Evolutionary conservation across 92 coral and sea anemone species (phyloP), one percentile per base, ranked within the genome.

Genomic region (Meandrina meandrites): DNA sequence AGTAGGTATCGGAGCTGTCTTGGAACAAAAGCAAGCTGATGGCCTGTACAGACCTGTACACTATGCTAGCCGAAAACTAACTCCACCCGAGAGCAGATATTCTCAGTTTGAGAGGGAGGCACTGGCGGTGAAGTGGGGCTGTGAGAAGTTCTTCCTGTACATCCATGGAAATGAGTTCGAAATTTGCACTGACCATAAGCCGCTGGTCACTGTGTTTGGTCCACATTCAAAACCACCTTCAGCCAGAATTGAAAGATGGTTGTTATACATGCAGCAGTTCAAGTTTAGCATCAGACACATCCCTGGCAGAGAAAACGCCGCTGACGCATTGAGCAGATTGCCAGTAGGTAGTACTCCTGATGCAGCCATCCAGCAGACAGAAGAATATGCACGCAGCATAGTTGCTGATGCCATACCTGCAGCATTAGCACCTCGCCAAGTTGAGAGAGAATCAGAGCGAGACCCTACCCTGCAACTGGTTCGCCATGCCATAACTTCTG

Each of bases 51-150:
- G 91, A 71, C 95, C 95, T 51, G 80, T 94, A 35, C 89, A 92
- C 77, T 92, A 92, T 82, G 98, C 98, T 31, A 94, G 98, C 77
- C 90, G 93, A 27, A 94, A 88, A 71, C 86, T 92, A 16, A 80
- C 67, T 70, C 71, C 75, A 37, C 79, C 62, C 7, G 94, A 91
- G 62, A 85, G 79, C 19, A 80, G 93, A 56, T 94, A 94, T 62
- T 94, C 98, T 4, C 94, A 91, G 81, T 90, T 90, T 78, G 94
- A 93, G 62, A 71, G 87, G 48, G 94, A 94, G 73, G 94, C 93
- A 62, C 45, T 91, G 21, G 93, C 85, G 5, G 93, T 91, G 3
- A 84, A 87, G 80, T 92, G 90, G 91, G 87, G 91, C 24, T 88
- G 97, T 73, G 88, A 47, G 6, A 94, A 90, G 86, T 86, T 92